Conservation (phyloP, 2,797 vertebrate genomes). For the Triplophysa bombifrons region DNA sequence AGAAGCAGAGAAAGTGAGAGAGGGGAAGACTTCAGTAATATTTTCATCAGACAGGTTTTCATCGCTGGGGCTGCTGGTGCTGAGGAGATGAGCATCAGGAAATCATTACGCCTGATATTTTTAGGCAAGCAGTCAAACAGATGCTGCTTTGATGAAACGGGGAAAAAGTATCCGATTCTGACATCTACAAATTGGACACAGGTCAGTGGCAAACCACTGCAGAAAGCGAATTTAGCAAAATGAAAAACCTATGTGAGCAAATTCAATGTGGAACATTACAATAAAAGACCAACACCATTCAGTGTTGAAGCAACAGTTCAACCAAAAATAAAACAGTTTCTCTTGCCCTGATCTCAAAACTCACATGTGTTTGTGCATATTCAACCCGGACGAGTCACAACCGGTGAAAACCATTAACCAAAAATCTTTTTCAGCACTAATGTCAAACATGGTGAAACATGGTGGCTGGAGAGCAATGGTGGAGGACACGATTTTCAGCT, state of each 20-base stretch:
- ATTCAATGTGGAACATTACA: neutral
- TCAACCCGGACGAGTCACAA: neutral
- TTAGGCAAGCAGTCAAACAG: slow-evolving; percentile 27
- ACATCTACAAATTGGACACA: slow-evolving; percentile 50
- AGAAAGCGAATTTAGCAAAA: slow-evolving; percentile 22
- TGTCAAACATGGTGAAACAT: neutral
- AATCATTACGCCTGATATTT: slow-evolving; percentile 44
- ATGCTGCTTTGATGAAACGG: slow-evolving; percentile 21
- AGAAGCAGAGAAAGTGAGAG: slow-evolving; percentile 23
- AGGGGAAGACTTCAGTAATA: slow-evolving; percentile 19
- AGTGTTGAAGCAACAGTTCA: neutral
- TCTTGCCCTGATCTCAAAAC: neutral
- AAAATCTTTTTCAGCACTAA: neutral
- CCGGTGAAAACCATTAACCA: neutral
- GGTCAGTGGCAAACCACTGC: slow-evolving; percentile 41
- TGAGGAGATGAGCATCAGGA: slow-evolving; percentile 47
- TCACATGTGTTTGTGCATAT: neutral
- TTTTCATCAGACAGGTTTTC: slow-evolving; percentile 34
- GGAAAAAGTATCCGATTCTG: slow-evolving; percentile 37
- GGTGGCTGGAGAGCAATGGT: neutral
- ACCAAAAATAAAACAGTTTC: neutral
- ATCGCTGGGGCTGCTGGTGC: slow-evolving; percentile 18
- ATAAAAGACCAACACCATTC: neutral
- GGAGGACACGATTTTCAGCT: neutral
- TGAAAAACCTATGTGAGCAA: slow-evolving; percentile 11